phyloP scores from a whole-genome alignment of 1,140 invertebrate species.

The Nasonia giraulti region DNA sequence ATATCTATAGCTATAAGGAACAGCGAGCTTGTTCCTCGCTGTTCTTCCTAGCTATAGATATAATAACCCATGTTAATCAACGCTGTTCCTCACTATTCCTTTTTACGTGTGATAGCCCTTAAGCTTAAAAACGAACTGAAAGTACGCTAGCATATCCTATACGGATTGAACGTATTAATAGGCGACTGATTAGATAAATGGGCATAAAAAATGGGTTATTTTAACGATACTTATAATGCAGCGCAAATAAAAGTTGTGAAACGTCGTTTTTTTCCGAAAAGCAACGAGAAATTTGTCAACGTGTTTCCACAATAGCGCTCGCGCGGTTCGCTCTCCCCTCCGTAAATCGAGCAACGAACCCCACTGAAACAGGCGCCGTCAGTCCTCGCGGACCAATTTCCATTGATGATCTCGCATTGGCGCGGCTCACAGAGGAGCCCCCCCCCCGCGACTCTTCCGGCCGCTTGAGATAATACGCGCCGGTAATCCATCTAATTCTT shows the following conservation, averaged over 20 bases:
- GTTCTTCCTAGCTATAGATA: too few relatives aligned
- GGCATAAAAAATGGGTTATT: too few relatives aligned
- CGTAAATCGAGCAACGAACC: neutral
- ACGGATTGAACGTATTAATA: too few relatives aligned
- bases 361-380: neutral
- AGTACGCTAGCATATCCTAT: too few relatives aligned
- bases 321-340: neutral
- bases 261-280: constrained; percentile 33
- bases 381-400: constrained; percentile 50
- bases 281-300: constrained; percentile 50
- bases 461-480: constrained; percentile 39
- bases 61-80: too few relatives aligned
- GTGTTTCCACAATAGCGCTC: constrained; percentile 26
- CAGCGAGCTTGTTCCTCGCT: too few relatives aligned
- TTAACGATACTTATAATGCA: too few relatives aligned
- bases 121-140: too few relatives aligned
- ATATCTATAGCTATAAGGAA: too few relatives aligned
- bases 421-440: constrained; percentile 47
- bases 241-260: neutral
- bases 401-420: constrained; percentile 52
- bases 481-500: constrained; percentile 72
- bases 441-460: constrained; percentile 37
- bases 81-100: too few relatives aligned
- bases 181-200: too few relatives aligned
- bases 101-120: too few relatives aligned